Conservation (phyloP, 2,797 vertebrate species). For the Characodon lateralis region DNA sequence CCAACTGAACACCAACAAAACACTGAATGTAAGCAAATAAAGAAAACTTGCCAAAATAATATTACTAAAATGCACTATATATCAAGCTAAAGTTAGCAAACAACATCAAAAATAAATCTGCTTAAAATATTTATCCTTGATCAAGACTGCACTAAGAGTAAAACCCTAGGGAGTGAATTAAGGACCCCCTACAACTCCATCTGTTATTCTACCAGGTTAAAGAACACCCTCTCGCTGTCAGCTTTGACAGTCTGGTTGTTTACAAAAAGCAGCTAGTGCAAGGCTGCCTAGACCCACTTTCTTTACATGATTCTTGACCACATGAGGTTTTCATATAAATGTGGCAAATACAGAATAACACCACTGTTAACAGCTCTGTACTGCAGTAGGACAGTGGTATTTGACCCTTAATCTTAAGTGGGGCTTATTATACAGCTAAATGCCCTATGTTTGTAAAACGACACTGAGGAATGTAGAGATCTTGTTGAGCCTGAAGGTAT, state of each 20-base stretch:
- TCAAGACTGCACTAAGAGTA: not conserved
- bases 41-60: not conserved
- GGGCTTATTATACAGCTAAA: not conserved
- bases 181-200: not conserved
- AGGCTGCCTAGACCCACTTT: not conserved
- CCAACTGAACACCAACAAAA: not conserved
- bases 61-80: not conserved
- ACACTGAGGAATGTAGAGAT: not conserved
- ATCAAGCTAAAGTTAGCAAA: not conserved
- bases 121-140: slow-evolving; percentile 2
- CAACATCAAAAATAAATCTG: not conserved
- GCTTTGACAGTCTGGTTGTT: slow-evolving; percentile 1
- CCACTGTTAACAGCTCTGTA: not conserved
- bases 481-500: not conserved
- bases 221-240: not conserved
- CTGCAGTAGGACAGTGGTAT: not conserved
- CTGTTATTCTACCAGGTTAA: slow-evolving; percentile 3
- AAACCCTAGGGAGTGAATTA: not conserved
- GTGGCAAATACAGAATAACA: not conserved
- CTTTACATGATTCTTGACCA: not conserved
- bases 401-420: not conserved
- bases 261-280: not conserved
- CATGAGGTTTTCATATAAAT: not conserved
- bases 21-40: not conserved
- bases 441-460: not conserved